Conservation (phyloP, 2,113 vertebrate species). For the Orthonyx spaldingii region DNA sequence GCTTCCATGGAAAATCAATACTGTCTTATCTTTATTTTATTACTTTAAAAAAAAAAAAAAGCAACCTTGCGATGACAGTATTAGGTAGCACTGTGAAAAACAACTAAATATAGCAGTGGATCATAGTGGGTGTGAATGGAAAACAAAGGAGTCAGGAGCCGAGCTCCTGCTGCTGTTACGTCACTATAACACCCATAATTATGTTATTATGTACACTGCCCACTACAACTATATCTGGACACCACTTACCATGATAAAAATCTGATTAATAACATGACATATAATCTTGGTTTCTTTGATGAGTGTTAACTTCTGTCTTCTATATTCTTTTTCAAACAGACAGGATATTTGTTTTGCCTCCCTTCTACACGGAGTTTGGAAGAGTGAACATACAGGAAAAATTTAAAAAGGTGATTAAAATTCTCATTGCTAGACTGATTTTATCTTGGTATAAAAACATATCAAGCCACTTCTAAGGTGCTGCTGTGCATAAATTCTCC, state of each 20-base stretch:
- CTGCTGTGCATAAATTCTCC: neutral
- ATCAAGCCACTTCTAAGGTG: neutral
- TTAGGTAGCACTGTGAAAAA: constrained; percentile 71
- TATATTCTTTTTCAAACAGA: constrained; percentile 36
- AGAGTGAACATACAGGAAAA: neutral
- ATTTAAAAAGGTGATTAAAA: neutral
- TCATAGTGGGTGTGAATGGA: constrained; percentile 75
- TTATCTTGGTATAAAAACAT: neutral
- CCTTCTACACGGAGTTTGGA: neutral
- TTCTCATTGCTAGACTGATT: neutral
- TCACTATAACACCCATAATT: constrained; percentile 72
- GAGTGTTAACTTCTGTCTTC: constrained; percentile 33
- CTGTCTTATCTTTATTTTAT: constrained; percentile 62
- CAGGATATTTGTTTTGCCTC: constrained; percentile 35
- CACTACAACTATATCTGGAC: constrained; percentile 63
- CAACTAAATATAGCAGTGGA: constrained; percentile 77
- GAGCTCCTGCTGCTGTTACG: constrained; percentile 66
- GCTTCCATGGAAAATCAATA: constrained; percentile 59
- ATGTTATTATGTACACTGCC: constrained; percentile 65
- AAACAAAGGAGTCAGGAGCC: constrained; percentile 72
- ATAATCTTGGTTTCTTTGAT: constrained; percentile 63
- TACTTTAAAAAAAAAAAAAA: neutral
- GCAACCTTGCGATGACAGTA: constrained; percentile 41
- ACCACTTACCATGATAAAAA: constrained; percentile 63
- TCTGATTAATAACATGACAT: constrained; percentile 66